Evolutionary conservation across 2,888 invertebrate species (phyloP), one percentile per base, ranked within the genome.

Genomic region (Idaea aversata): DNA sequence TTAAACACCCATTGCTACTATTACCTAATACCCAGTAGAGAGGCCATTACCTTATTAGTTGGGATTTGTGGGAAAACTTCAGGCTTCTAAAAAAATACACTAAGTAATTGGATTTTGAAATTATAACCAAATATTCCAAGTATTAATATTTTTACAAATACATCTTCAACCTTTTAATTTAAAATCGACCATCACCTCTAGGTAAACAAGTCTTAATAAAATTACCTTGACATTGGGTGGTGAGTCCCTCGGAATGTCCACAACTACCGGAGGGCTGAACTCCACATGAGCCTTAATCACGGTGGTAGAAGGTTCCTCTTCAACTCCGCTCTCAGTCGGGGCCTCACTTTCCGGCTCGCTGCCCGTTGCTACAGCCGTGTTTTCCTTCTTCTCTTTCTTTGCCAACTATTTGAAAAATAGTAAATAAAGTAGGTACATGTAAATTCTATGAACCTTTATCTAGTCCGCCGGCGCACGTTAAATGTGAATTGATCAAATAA

Each of bases 201-300:
- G 0, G 15, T 15, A 58, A 6, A 7, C 15, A 57, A 7, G 15
- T 15, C 57, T 13, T 4, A 62, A 59, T 59, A 15, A 38, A 61
- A n/a, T 71, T 77, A 86, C 91, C 89, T 90, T 92, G 72, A 94
- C 93, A 87, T 93, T 93, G 15, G 85, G 87, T 65, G 88, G 86
- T 59, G 88, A 84, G 70, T 94, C 94, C 65, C 93, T 88, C 36
- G 94, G 88, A 62, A 95, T 90, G 77, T 95, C 95, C 57, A 95
- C 94, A 60, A 95, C 94, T 57, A 94, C 93, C 67, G 95, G 94
- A 71, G 95, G 95, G 72, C 79, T 75, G 75, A 96, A 95, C 77
- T 96, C 96, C 6, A 96, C 96, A 83, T 95, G 95, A 16, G 83
- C 86, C 74, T 90, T 91, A 60, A 77, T 75, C 59, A 77, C 76